Evolutionary conservation across 2,888 invertebrate species (phyloP).

Genomic region (Leptinotarsa peninsularis): DNA sequence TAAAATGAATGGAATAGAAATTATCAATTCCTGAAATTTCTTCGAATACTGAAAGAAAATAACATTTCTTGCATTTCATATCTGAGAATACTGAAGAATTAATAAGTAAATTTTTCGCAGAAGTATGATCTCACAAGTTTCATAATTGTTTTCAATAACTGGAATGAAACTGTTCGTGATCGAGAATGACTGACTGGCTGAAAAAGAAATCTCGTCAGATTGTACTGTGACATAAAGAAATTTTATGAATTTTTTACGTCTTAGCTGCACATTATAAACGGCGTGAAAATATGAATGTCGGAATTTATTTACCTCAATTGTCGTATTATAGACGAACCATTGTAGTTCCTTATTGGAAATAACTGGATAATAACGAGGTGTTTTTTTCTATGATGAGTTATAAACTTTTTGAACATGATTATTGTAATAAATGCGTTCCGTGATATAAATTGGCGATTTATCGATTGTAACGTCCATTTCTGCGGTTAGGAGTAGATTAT

Average conservation of each 20-base stretch:
- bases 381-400: neutral
- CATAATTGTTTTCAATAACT: conserved; percentile 16
- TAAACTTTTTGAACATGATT: neutral
- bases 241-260: conserved; percentile 11
- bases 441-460: neutral
- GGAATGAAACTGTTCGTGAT: neutral
- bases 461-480: conserved; percentile 9
- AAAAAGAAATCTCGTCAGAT: conserved; percentile 5
- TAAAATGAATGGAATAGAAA: neutral
- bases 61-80: no score
- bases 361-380: conserved; percentile 4
- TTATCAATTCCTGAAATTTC: neutral
- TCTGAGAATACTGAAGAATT: neutral
- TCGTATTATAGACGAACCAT: neutral
- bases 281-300: conserved; percentile 13
- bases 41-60: no score
- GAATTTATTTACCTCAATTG: conserved; percentile 2
- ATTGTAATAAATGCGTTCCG: neutral
- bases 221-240: neutral
- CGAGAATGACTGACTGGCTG: neutral
- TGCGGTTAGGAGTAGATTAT: neutral
- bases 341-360: neutral
- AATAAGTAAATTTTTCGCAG: neutral
- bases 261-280: neutral
- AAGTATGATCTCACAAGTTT: conserved; percentile 1